phyloP scores from a whole-genome alignment of 2,797 vertebrate genomes.

The Bryconaethiops microstoma region DNA sequence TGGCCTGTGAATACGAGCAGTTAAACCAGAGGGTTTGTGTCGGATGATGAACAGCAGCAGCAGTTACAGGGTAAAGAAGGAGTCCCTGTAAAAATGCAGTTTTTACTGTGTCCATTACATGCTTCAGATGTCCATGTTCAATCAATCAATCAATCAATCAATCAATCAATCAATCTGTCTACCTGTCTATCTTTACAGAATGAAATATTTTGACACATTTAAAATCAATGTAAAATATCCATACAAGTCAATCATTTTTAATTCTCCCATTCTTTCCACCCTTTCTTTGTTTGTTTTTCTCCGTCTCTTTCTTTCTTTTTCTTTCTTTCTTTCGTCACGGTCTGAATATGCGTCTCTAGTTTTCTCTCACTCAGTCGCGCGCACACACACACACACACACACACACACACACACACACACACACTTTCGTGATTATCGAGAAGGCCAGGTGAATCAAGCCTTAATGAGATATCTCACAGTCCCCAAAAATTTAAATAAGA shows the following conservation, averaged over 20 bases:
- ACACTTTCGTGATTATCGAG: slow-evolving; percentile 7
- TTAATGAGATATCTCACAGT: slow-evolving; percentile 35
- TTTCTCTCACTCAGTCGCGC: neutral
- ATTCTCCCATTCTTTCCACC: neutral
- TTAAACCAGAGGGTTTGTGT: too few relatives aligned
- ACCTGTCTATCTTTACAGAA: neutral
- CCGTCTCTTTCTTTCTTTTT: slow-evolving; percentile 23
- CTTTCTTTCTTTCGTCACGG: slow-evolving; percentile 33
- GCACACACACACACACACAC: neutral
- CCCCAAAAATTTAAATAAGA: slow-evolving; percentile 17
- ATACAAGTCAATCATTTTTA: neutral
- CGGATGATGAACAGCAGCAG: too few relatives aligned
- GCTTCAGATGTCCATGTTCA: too few relatives aligned
- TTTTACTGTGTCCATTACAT: too few relatives aligned
- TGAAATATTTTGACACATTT: too few relatives aligned
- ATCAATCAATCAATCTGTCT: neutral
- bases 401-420: neutral
- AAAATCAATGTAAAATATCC: too few relatives aligned
- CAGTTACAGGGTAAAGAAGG: too few relatives aligned
- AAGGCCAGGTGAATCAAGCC: slow-evolving; percentile 25
- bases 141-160: neutral
- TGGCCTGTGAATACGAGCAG: too few relatives aligned
- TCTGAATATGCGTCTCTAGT: slow-evolving; percentile 17
- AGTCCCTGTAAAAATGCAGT: too few relatives aligned
- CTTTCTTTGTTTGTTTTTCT: neutral